phyloP scores from a whole-genome alignment of 92 coral and sea anemone genomes.

The Umimayanthus chanpuru region DNA sequence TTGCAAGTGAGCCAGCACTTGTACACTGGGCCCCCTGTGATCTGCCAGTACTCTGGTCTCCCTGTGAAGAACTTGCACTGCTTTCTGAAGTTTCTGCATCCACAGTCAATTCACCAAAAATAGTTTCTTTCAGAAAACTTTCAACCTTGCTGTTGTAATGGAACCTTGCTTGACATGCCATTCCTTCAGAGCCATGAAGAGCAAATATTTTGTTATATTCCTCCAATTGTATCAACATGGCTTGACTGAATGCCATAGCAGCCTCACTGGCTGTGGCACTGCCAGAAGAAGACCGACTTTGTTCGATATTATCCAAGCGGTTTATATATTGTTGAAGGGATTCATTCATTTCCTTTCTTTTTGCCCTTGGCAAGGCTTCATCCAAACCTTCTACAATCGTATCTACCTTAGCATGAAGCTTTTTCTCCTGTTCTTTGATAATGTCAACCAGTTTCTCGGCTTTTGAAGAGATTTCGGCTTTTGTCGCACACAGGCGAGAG shows the following conservation, averaged over 20 bases:
- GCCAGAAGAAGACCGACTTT: not conserved
- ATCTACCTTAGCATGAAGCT: not conserved
- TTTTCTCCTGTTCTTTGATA: constrained; percentile 17
- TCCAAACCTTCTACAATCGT: not conserved
- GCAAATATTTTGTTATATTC: not conserved
- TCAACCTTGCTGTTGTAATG: constrained; percentile 2
- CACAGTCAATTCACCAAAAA: constrained; percentile 7
- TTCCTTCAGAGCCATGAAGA: not conserved
- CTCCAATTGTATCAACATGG: constrained; percentile 12
- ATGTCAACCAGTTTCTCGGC: not conserved
- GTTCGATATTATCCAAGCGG: not conserved
- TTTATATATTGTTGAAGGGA: not conserved
- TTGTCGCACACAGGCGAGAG: not conserved
- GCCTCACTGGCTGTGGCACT: not conserved
- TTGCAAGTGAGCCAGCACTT: not conserved
- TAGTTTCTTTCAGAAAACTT: not conserved
- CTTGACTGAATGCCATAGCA: constrained; percentile 3
- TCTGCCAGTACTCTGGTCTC: not conserved
- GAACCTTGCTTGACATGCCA: not conserved
- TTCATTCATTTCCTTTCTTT: constrained; percentile 7
- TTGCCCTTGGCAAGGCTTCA: constrained; percentile 1
- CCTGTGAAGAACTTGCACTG: not conserved
- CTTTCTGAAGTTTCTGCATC: not conserved
- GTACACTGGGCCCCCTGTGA: not conserved
- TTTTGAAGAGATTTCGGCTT: constrained; percentile 1